phyloP scores from a whole-genome alignment of 2,797 vertebrate genomes.

The Ciconia nigra region DNA sequence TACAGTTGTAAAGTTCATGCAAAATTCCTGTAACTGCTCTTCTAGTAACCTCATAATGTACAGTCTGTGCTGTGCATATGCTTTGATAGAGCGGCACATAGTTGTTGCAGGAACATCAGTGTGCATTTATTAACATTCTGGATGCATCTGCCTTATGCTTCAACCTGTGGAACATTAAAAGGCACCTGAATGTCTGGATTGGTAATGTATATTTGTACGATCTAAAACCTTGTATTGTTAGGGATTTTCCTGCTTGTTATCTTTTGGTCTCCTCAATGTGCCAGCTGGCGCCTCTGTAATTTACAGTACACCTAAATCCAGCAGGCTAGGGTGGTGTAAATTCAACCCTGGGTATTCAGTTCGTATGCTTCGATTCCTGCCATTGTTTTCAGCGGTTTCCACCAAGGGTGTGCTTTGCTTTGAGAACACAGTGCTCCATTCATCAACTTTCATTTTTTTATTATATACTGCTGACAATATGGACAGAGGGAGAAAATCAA shows the following conservation, averaged over 20 bases:
- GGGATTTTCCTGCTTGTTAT: neutral
- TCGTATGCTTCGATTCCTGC: slow-evolving; percentile 32
- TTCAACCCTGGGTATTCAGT: neutral
- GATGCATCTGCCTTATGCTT: neutral
- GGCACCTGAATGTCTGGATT: neutral
- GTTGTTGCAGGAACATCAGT: neutral
- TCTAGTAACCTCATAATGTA: neutral
- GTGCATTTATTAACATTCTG: neutral
- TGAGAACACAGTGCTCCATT: slow-evolving; percentile 18
- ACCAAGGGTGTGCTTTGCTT: slow-evolving; percentile 10
- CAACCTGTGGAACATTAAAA: neutral
- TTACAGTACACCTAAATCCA: neutral
- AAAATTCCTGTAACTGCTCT: neutral
- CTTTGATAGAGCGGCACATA: neutral
- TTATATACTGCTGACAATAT: neutral
- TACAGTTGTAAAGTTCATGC: neutral
- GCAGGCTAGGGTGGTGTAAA: neutral
- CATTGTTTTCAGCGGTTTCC: slow-evolving; percentile 42
- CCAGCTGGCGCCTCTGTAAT: neutral
- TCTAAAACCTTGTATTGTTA: neutral
- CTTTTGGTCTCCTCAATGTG: neutral
- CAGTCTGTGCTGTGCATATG: neutral
- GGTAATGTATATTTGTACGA: rapidly evolving
- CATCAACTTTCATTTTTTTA: neutral
- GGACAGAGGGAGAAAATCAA: neutral